These are phyloP conservation scores for Callopanchax toddi DNA, from an alignment of 2,113 vertebrate genomes.

Conservation along the genomic window DNA sequence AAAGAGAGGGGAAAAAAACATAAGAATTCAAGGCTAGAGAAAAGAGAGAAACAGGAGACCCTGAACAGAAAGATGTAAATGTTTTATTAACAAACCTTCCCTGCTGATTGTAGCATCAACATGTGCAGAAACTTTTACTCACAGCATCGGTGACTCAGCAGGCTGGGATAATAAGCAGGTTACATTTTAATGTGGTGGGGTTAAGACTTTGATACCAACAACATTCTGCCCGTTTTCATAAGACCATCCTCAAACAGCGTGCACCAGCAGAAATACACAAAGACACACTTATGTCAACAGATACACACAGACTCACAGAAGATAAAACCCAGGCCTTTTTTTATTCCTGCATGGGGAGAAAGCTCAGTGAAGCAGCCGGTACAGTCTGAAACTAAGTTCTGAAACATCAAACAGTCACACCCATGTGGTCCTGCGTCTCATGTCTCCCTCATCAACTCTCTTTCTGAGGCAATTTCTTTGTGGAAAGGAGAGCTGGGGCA, in stretches of 20 bases:
- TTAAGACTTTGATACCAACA: conserved; percentile 79
- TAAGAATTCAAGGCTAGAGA: conserved; percentile 21
- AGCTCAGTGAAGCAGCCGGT: conserved; percentile 15
- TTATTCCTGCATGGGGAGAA: conserved; percentile 14
- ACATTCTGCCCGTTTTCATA: conserved; percentile 72
- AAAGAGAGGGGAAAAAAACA: background rate
- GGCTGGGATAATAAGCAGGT: conserved; percentile 78
- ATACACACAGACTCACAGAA: background rate
- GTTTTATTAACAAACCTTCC: conserved; percentile 59
- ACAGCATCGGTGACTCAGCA: conserved; percentile 60
- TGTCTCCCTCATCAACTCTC: conserved; percentile 20
- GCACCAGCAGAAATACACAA: conserved; percentile 24
- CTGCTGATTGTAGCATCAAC: conserved; percentile 47
- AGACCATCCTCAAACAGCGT: conserved; percentile 34
- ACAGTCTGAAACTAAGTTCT: conserved; percentile 21
- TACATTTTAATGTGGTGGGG: conserved; percentile 79
- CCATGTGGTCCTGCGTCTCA: conserved; percentile 29
- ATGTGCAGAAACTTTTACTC: conserved; percentile 22
- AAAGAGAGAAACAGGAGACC: conserved; percentile 23
- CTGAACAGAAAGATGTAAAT: conserved; percentile 45
- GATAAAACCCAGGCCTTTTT: conserved; percentile 16
- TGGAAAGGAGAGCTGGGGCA: conserved; percentile 38
- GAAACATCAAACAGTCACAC: conserved; percentile 47
- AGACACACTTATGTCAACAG: conserved; percentile 20
- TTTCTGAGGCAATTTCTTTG: conserved; percentile 48